Base-by-base conservation (phyloP, 1,140 invertebrate species). In the Neuroterus valhalla region DNA sequence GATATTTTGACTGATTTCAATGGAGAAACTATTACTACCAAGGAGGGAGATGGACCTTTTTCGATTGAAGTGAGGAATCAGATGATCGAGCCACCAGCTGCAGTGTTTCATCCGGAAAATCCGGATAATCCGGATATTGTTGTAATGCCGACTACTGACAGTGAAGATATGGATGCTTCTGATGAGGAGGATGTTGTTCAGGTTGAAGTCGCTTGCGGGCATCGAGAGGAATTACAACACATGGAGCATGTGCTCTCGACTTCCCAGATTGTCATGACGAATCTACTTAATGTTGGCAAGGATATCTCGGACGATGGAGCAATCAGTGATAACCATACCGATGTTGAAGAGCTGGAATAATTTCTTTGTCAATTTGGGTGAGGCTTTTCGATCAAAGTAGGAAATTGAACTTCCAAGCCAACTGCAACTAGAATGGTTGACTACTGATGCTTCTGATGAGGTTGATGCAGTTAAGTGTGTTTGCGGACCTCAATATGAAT, bases 41-140 rank as follows among this genome's bases (percentile, higher is more conserved):
- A 90, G 66, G 89, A 90, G 48, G 89, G 89, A 1, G 82, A 90
- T 48, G 89, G 89, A 0, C 89, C 89, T 0, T 90, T 90, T 19
- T 89, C 88, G 0, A 76, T 89, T 1, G 89, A 90, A 62, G 80
- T 90, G 0, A 81, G 89, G 73, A 88, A 87, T 67, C 84, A 86
- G 76, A 85, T 90, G 82, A 87, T n/a, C 17, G 11, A 75, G 48
- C 10, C 6, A 55, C 0, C 31, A 45, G 11, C 67, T 48, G 3
- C 70, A 14, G 14, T 26, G 2, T 6, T 8, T 0, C 4, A 4
- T 4, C 1, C 26, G 0, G 31, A 68, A 12, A 72, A 75, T 10
- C 84, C 85, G 0, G 81, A 87, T 3, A 72, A 75, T 10, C 84
- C 85, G 0, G 81, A 87, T 3, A 84, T 85, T 14, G 15, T 81